phyloP scores from a whole-genome alignment of 2,888 invertebrate species.

The Azorinus chamasolen region DNA sequence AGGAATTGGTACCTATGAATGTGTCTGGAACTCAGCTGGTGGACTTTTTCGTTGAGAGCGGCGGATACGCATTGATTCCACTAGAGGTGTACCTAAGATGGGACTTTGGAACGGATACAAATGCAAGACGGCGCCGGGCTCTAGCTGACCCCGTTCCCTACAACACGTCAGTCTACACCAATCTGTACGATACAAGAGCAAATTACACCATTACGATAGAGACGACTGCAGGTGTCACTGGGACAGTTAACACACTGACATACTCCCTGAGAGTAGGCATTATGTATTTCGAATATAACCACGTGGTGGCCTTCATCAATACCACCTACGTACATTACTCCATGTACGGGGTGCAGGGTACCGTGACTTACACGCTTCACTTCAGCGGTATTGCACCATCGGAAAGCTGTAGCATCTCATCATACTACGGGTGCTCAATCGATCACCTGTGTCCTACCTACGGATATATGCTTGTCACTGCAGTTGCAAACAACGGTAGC shows the following conservation, averaged over 20 bases:
- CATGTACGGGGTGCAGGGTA: slow-evolving; percentile 57
- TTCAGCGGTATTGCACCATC: slow-evolving; percentile 39
- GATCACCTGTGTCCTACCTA: slow-evolving; percentile 47
- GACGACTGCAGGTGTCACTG: slow-evolving; percentile 32
- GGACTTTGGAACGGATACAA: slow-evolving; percentile 29
- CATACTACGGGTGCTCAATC: slow-evolving; percentile 34
- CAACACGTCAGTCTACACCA: slow-evolving; percentile 30
- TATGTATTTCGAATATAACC: slow-evolving; percentile 56
- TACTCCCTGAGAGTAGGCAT: slow-evolving; percentile 49
- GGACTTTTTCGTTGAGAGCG: slow-evolving; percentile 55
- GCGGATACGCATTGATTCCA: slow-evolving; percentile 47
- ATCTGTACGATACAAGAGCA: slow-evolving; percentile 40
- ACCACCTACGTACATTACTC: slow-evolving; percentile 34
- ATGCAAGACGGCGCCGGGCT: neutral
- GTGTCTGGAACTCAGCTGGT: slow-evolving; percentile 56
- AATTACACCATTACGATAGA: slow-evolving; percentile 41
- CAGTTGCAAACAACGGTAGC: slow-evolving; percentile 42
- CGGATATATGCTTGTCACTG: slow-evolving; percentile 40
- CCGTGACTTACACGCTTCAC: slow-evolving; percentile 29
- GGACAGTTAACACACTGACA: slow-evolving; percentile 14
- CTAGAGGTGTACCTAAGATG: slow-evolving; percentile 24
- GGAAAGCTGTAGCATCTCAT: slow-evolving; percentile 24
- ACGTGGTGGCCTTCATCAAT: slow-evolving; percentile 41
- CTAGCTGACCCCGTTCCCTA: slow-evolving; percentile 10
- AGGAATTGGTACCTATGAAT: slow-evolving; percentile 45